A percentile compares a stretch with the other conserved stretches of the same genome.
Evolutionary conservation across 1,140 invertebrate species (phyloP).

Genomic region (Bombus vancouverensis): DNA sequence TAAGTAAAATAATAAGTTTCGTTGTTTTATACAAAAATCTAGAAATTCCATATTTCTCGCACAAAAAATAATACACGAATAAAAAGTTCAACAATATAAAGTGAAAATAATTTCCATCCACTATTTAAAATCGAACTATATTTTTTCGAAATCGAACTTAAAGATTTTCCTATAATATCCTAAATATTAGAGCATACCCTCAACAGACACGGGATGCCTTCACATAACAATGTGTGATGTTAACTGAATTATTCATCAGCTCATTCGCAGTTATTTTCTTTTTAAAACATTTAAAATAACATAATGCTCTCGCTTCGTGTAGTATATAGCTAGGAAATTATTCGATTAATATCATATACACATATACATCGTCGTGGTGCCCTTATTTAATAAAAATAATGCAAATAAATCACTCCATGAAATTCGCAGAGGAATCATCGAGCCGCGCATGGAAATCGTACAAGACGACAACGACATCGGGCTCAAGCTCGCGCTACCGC

Average conservation of each 20-base stretch:
- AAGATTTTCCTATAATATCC: slow-evolving; percentile 8
- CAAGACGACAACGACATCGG: slow-evolving; percentile 81
- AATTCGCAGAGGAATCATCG: slow-evolving; percentile 82
- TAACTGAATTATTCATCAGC: slow-evolving; percentile 9
- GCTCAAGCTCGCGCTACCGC: slow-evolving; percentile 80
- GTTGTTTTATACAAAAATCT: not conserved
- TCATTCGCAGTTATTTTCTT: not conserved
- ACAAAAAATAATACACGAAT: not conserved
- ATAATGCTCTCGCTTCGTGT: slow-evolving; percentile 23
- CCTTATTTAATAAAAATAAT: slow-evolving; percentile 57
- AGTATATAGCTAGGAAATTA: slow-evolving; percentile 21
- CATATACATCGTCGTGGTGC: slow-evolving; percentile 15
- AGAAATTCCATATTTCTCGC: not conserved
- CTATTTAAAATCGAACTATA: not conserved
- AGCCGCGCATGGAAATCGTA: slow-evolving; percentile 82
- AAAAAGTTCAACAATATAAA: not conserved
- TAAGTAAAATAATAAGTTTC: not conserved
- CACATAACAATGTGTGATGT: slow-evolving; percentile 5
- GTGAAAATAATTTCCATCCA: not conserved
- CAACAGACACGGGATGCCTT: slow-evolving; percentile 29
- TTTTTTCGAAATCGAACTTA: not conserved
- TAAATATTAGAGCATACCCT: not conserved
- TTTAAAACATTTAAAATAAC: slow-evolving; percentile 14
- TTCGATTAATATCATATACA: slow-evolving; percentile 39
- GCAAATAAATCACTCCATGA: slow-evolving; percentile 77